These are phyloP conservation scores for Spodoptera littoralis DNA, from an alignment of 2,888 invertebrate genomes.

Conservation along the genomic window DNA sequence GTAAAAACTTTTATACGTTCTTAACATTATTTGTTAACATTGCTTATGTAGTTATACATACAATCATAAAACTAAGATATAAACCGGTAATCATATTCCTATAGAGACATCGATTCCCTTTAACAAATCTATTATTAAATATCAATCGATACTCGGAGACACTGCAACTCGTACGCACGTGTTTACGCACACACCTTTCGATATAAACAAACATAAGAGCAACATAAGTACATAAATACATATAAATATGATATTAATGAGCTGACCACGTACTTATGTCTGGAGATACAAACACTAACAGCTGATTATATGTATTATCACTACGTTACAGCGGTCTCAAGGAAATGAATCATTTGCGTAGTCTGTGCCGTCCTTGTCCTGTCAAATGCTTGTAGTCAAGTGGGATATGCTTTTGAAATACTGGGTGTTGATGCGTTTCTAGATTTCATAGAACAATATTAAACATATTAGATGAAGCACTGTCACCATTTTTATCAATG, in stretches of 20 bases:
- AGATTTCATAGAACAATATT: no score
- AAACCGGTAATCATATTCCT: no score
- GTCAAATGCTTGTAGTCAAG: conserved; percentile 3
- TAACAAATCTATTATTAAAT: no score
- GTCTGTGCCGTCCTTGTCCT: conserved; percentile 19
- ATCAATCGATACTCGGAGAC: no score
- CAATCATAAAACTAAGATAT: no score
- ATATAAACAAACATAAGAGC: conserved; percentile 21
- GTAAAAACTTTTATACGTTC: no score
- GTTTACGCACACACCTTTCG: conserved; percentile 8
- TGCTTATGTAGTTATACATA: no score
- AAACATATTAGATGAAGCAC: no score
- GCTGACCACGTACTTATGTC: conserved; percentile 15
- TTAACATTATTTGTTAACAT: no score
- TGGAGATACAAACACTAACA: conserved; percentile 36
- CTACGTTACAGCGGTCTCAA: conserved; percentile 23
- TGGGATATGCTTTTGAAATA: conserved; percentile 7
- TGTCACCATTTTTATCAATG: no score
- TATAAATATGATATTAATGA: conserved; percentile 38
- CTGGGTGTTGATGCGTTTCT: not conserved
- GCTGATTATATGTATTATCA: conserved; percentile 43
- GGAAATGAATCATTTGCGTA: conserved; percentile 35
- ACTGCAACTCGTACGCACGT: conserved; percentile 6
- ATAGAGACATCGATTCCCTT: no score
- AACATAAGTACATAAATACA: conserved; percentile 22